Base-by-base conservation (phyloP, 1,140 invertebrate species). In the Papilio polyxenes region DNA sequence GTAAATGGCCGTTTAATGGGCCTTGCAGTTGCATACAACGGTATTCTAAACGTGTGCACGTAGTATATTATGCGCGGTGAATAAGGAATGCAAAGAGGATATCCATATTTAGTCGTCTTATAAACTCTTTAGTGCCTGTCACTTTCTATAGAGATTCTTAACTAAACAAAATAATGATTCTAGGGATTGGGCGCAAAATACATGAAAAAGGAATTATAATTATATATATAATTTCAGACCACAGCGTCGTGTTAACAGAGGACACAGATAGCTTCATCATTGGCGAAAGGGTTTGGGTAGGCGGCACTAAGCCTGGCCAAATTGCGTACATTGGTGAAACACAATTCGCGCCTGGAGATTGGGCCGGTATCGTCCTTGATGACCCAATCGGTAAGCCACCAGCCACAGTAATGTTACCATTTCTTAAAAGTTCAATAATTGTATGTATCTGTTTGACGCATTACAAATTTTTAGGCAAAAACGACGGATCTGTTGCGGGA, bases 281-380 rank as follows among this genome's bases (percentile, higher is more conserved):
- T 88, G 98, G 98, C 62, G 98, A 99, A 90, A 95, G 97, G 85
- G 97, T 99, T 85, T 99, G 97, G 97, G 98, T 99, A 49, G 98
- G 98, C 88, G 98, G 98, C 56, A 97, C 96, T n/a, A 99, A 99
- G 91, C 97, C 98, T 6, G 99, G 99, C 48, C 96, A 97, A 87
- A 99, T 99, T 85, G 98, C 98, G 44, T 99, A 98, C 92, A 98
- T 99, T 83, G 99, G 99, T n/a, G 98, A 99, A 92, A 99, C 99
- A 53, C 97, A 98, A 90, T 99, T 99, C 94, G 98, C 98, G 37
- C 96, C 97, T 51, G 99, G 99, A 85, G 98, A 99, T 82, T 99
- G 99, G 99, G 98, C 98, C 87, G 99, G 99, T 59, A 97, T 99
- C 80, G 98, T 99, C 53, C 96, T 99, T 81, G 99, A 99, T 93